A percentile compares a stretch with the other conserved stretches of the same genome.
Conservation (phyloP, 2,888 invertebrate genomes). For the Hirtodrosophila alboralis region DNA sequence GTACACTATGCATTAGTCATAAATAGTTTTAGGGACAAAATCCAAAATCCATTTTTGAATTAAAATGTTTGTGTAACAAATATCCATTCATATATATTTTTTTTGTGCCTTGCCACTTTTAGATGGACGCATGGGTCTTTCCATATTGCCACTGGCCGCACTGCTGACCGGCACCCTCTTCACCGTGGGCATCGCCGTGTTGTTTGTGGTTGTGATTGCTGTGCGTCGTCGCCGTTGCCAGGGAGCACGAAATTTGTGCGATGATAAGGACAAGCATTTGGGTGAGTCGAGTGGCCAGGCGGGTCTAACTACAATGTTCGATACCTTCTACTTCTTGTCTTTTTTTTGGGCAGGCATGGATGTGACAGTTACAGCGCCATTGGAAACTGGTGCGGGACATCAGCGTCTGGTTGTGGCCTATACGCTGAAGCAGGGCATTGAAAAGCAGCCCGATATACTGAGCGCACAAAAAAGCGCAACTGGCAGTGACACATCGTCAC, state of each 20-base stretch:
- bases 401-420: slow-evolving; percentile 94
- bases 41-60: no score
- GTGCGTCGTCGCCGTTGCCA: slow-evolving; percentile 86
- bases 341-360: slow-evolving; percentile 84
- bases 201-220: slow-evolving; percentile 88
- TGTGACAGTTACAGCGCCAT: slow-evolving; percentile 85
- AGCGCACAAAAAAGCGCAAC: slow-evolving; percentile 90
- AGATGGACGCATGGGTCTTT: slow-evolving; percentile 89
- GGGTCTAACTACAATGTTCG: slow-evolving; percentile 1
- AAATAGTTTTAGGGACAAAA: no score
- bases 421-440: slow-evolving; percentile 90
- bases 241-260: slow-evolving; percentile 85
- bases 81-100: neutral
- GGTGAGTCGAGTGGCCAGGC: slow-evolving; percentile 69
- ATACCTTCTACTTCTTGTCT: no score
- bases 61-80: no score
- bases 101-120: neutral
- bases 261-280: slow-evolving; percentile 84
- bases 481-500: slow-evolving; percentile 82
- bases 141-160: slow-evolving; percentile 89
- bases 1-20: no score
- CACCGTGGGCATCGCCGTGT: slow-evolving; percentile 87
- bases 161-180: slow-evolving; percentile 88
- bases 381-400: slow-evolving; percentile 92
- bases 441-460: slow-evolving; percentile 91